Evolutionary conservation across 2,797 vertebrate species (phyloP), one percentile per base, ranked within the genome.

Genomic region (Takifugu rubripes): DNA sequence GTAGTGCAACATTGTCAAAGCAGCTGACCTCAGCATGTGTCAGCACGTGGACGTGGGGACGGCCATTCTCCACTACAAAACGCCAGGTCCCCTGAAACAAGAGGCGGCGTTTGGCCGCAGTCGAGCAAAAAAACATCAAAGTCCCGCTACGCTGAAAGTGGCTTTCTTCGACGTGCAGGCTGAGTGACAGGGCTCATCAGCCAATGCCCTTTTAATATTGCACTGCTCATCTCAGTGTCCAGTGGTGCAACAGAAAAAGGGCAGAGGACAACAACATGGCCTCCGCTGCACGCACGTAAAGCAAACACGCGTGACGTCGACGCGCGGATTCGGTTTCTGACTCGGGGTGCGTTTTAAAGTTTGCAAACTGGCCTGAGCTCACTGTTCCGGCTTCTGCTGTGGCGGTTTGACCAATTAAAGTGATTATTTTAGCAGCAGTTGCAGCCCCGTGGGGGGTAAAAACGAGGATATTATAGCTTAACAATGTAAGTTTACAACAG

Each of bases 131-230:
- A 21, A 21, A 21, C 21, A 21, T 21, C 21, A 21, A 21, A 21
- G 21, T 54, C 75, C 1, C 7, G 31, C 31, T 3, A 33, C 2
- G 10, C 2, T 33, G 8, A 10, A 10, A 3, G 8, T 7, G 8
- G 3, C 9, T 10, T 33, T 33, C 31, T 10, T 33, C 49, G 61
- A 44, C 61, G 52, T 75, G 74, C 68, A 78, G 81, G 88, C 87
- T 79, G 79, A 75, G 70, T 84, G 62, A 75, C 76, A 82, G 56
- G 88, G 91, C 90, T 92, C 87, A 92, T 90, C 92, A 94, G 93
- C 95, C 92, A 93, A 98, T 97, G 96, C 96, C 97, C 97, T 98
- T 99, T 98, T 98, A 96, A 96, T 97, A 97, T 98, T 99, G 97
- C 97, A 98, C 97, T 99, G 96, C 97, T 96, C 92, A 91, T 93